phyloP scores from a whole-genome alignment of 2,888 invertebrate species.

The Parasteatoda lunata region DNA sequence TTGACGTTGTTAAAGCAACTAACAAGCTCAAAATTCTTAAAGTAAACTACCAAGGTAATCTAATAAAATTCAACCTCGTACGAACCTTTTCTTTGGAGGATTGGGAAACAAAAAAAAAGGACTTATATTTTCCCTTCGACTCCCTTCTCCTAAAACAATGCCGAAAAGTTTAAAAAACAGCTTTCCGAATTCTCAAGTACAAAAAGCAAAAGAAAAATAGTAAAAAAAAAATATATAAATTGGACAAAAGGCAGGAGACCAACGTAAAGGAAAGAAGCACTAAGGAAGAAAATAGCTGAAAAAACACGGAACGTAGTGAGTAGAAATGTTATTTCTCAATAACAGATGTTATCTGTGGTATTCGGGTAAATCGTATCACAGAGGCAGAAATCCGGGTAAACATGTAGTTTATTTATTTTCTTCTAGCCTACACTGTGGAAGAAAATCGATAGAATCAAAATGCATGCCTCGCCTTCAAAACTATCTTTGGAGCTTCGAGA shows the following conservation, averaged over 20 bases:
- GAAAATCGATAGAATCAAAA: neutral
- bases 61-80: too few species aligned
- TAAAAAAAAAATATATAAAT: too few species aligned
- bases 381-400: constrained; percentile 1
- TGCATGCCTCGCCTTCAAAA: neutral
- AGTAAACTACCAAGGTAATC: too few species aligned
- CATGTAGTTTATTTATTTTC: neutral
- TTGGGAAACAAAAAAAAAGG: too few species aligned
- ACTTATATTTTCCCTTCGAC: too few species aligned
- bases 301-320: neutral
- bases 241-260: too few species aligned
- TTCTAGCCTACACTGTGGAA: neutral
- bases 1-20: too few species aligned
- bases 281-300: neutral
- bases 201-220: too few species aligned
- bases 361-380: constrained; percentile 26
- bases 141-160: neutral
- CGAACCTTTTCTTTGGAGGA: too few species aligned
- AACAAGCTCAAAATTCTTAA: too few species aligned
- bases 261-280: too few species aligned
- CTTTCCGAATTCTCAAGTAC: neutral
- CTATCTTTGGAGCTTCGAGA: too few species aligned
- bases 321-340: constrained; percentile 42
- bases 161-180: neutral
- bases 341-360: constrained; percentile 19